Conservation (phyloP, 2,797 vertebrate species). For the Gallinago stenura region DNA sequence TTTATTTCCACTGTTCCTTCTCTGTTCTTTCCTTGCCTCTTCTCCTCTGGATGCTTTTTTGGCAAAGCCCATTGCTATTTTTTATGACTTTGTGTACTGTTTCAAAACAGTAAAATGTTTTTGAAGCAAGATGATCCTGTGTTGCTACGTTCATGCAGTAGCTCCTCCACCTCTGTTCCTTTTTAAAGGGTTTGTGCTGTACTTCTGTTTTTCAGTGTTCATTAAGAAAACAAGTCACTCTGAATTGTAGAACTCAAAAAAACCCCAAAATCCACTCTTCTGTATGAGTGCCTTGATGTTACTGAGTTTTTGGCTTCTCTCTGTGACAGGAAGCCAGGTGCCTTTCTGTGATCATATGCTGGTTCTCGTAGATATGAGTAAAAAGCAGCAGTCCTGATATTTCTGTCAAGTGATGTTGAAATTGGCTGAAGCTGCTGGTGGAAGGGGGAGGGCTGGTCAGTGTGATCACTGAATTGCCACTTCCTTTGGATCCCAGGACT, state of each 20-base stretch:
- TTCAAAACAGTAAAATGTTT: slow-evolving; percentile 71
- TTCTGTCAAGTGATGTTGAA: not conserved
- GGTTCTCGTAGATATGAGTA: not conserved
- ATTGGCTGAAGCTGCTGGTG: not conserved
- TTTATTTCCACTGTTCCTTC: slow-evolving; percentile 78
- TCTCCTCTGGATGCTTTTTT: slow-evolving; percentile 62
- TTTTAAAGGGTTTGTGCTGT: slow-evolving; percentile 16
- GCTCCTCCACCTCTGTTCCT: slow-evolving; percentile 12
- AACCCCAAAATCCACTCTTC: not conserved
- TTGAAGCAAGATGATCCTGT: slow-evolving; percentile 56
- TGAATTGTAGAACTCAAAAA: not conserved
- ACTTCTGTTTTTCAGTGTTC: slow-evolving; percentile 1
- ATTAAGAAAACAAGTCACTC: slow-evolving; percentile 17
- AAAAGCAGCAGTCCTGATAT: not conserved
- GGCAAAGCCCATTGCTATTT: slow-evolving; percentile 33
- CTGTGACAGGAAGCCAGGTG: not conserved
- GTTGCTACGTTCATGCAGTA: slow-evolving; percentile 43
- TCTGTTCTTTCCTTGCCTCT: slow-evolving; percentile 74
- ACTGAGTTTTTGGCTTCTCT: not conserved
- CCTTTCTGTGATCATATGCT: not conserved
- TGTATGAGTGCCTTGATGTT: not conserved
- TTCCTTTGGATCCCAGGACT: not conserved
- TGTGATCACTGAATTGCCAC: not conserved
- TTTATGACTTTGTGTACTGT: slow-evolving; percentile 60
- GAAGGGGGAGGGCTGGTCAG: not conserved